Evolutionary conservation across 2,888 invertebrate species (phyloP).

Genomic region (Capitulum mitella): DNA sequence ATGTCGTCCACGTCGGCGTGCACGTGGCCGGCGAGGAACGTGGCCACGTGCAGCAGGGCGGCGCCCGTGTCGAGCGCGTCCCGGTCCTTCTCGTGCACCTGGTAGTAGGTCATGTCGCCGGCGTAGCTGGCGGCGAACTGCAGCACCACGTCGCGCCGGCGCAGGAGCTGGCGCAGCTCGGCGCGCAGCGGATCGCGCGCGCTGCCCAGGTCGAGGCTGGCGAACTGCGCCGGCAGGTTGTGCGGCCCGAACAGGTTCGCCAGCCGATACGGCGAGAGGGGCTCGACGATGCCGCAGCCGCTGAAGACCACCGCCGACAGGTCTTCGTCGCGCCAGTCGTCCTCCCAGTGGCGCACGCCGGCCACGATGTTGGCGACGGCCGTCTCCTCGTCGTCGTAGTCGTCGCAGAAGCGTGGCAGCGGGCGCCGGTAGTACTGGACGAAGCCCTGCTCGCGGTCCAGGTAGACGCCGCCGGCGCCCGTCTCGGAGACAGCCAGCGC

Average conservation of each 20-base stretch:
- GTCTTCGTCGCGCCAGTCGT: background rate
- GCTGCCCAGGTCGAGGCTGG: background rate
- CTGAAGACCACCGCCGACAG: background rate
- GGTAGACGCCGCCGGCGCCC: background rate
- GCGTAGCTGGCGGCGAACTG: background rate
- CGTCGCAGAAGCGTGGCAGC: background rate
- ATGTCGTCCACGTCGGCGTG: background rate
- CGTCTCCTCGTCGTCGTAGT: background rate
- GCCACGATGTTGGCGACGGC: background rate
- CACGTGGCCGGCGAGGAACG: background rate
- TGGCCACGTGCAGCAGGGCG: background rate
- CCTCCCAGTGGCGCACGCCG: conserved; percentile 11
- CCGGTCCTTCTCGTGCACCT: background rate
- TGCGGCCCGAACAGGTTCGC: background rate
- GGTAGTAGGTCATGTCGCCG: background rate
- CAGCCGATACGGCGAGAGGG: background rate
- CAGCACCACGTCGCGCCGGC: background rate
- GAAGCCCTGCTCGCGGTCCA: background rate
- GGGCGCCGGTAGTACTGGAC: background rate
- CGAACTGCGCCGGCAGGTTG: background rate
- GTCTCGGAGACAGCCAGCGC: background rate
- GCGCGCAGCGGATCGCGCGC: background rate
- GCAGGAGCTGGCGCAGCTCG: background rate
- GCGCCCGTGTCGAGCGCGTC: background rate
- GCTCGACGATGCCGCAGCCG: background rate